Evolutionary conservation across 2,888 invertebrate species (phyloP), one percentile per base, ranked within the genome.

Genomic region (Pandemis cinnamomeana): DNA sequence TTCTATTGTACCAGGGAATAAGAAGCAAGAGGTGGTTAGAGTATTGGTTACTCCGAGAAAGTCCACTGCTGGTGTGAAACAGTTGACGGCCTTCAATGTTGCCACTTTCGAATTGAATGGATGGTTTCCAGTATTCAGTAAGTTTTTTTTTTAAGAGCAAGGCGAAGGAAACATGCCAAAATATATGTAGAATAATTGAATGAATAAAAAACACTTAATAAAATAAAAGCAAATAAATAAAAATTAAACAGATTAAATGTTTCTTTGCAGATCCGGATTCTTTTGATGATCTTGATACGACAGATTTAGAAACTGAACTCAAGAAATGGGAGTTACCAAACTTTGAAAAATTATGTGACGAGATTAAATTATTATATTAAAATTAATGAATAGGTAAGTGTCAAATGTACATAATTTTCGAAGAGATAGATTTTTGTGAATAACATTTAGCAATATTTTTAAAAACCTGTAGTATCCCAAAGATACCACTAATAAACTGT

Each of bases 61-160:
- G 76, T 91, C 95, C 44, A 92, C 90, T 62, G 89, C 85, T 51
- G 95, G 95, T 0, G 85, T 91, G 0, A 97, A 97, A 84, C 91
- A 95, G 72, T 84, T 95, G 15, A 84, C 82, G 0, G 92, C 90
- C 2, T 95, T 97, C 73, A 95, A 96, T 91, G 95, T 97, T 11
- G 98, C 97, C n/a, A 95, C 96, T 44, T 96, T 96, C 80, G 98
- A 98, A 86, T 85, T 97, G 0, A 96, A 96, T 82, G 98, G 98
- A 5, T 97, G 96, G 90, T 92, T 98, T 72, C 95, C 96, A 0
- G 90, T 97, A 4, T 96, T 95, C 88, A 93, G 96, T 96, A 87
- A 94, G 91, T 88, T 71, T 51, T n/a, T 70, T 41, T 7, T 62
- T 48, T 48, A 60, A 41, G 11, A 13, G n/a, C 5, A n/a, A 46